phyloP scores from a whole-genome alignment of 2,888 invertebrate species.

The Acrobasis repandana region DNA sequence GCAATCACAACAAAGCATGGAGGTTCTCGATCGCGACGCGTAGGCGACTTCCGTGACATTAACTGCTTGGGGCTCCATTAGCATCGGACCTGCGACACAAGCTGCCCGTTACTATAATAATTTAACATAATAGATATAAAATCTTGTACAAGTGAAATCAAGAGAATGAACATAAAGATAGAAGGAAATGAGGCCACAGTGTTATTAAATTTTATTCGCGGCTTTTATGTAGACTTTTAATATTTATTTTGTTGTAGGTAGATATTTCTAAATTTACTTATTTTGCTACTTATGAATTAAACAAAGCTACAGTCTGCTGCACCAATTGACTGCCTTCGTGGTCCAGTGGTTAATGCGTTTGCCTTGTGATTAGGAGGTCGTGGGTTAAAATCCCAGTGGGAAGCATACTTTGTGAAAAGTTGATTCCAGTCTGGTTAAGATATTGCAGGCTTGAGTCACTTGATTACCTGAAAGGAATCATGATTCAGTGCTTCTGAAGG shows the following conservation, averaged over 20 bases:
- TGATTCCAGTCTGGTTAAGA: too few species aligned
- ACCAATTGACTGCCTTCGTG: too few species aligned
- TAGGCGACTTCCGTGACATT: constrained; percentile 63
- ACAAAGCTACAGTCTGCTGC: too few species aligned
- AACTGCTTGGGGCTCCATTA: constrained; percentile 45
- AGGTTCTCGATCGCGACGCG: constrained; percentile 55
- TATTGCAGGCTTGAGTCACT: too few species aligned
- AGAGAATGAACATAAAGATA: constrained; percentile 28
- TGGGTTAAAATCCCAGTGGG: too few species aligned
- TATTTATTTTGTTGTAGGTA: background rate
- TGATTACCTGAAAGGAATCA: too few species aligned
- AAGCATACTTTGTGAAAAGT: too few species aligned
- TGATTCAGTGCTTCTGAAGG: too few species aligned
- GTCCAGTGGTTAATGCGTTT: too few species aligned
- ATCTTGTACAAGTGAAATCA: constrained; percentile 20
- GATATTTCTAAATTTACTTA: too few species aligned
- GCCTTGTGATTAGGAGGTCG: too few species aligned
- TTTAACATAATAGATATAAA: constrained; percentile 33
- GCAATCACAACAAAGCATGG: constrained; percentile 20
- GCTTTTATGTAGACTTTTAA: background rate
- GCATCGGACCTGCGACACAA: constrained; percentile 34
- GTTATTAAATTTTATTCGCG: background rate
- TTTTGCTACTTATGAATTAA: too few species aligned
- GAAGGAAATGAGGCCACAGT: background rate
- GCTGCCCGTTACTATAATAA: constrained; percentile 51